phyloP scores from a whole-genome alignment of 2,888 invertebrate species.

The Steinernema hermaphroditum region DNA sequence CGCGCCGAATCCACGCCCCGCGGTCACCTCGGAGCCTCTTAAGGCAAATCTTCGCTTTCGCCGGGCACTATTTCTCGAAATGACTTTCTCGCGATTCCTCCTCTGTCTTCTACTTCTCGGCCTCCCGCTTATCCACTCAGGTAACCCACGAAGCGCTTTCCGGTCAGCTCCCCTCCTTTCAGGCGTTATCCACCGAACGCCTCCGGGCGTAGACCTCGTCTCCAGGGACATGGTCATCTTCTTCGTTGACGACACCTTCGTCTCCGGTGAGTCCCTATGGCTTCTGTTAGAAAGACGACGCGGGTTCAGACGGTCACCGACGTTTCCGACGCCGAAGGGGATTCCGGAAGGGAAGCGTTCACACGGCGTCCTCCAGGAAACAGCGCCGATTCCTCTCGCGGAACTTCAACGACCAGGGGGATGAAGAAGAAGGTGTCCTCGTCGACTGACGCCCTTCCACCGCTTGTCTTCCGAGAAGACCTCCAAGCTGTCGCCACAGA shows the following conservation, averaged over 20 bases:
- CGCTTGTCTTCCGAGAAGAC: neutral
- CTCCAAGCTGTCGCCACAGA: neutral
- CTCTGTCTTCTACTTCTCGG: neutral
- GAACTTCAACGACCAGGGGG: neutral
- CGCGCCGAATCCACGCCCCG: constrained; percentile 20
- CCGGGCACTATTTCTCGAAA: neutral
- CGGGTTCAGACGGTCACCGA: neutral
- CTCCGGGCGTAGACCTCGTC: neutral
- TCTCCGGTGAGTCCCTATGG: neutral
- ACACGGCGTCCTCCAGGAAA: constrained; percentile 1
- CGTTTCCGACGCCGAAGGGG: neutral
- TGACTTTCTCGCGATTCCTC: neutral
- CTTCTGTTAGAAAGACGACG: neutral
- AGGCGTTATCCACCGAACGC: constrained; percentile 1
- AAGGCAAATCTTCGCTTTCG: neutral
- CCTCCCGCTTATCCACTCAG: constrained; percentile 8
- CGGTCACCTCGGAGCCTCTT: constrained; percentile 17
- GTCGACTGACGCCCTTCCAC: neutral
- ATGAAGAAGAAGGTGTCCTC: constrained; percentile 6
- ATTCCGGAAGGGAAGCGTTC: constrained; percentile 24
- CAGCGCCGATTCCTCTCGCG: constrained; percentile 1
- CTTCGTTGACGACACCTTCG: neutral
- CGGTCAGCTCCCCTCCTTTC: neutral
- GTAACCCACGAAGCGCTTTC: neutral
- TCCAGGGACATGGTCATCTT: constrained; percentile 14